Evolutionary conservation across 2,888 invertebrate species (phyloP).

Genomic region (Alloscopus bannaensis): DNA sequence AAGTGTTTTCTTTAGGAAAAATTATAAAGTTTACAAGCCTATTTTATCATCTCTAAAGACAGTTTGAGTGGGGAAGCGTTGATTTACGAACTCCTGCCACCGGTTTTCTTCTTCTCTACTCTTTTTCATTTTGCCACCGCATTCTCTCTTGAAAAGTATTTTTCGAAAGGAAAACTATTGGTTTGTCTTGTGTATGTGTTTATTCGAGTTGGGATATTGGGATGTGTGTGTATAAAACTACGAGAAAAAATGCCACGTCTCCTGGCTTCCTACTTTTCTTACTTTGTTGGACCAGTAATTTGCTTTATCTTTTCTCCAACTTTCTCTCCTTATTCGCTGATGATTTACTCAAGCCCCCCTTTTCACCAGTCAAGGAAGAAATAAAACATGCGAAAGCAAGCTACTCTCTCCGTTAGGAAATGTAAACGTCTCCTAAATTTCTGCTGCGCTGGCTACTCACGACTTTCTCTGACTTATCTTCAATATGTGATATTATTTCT

Average conservation of each 20-base stretch:
- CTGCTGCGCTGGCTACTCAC: constrained; percentile 56
- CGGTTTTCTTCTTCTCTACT: no score
- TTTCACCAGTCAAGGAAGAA: constrained; percentile 50
- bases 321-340: constrained; percentile 35
- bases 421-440: constrained; percentile 58
- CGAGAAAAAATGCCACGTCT: not conserved
- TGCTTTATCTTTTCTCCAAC: constrained; percentile 63
- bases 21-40: constrained; percentile 53
- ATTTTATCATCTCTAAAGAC: constrained; percentile 61
- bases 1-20: constrained; percentile 35
- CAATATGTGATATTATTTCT: constrained; percentile 56
- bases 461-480: constrained; percentile 65
- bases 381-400: constrained; percentile 53
- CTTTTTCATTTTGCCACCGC: no score
- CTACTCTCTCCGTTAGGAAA: no score
- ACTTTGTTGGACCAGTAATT: constrained; percentile 38
- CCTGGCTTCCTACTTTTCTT: not conserved
- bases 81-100: constrained; percentile 49
- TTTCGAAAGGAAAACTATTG: constrained; percentile 18
- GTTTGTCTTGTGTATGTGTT: constrained; percentile 41
- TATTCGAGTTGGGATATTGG: no score
- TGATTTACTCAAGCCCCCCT: constrained; percentile 59
- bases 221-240: not conserved
- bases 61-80: constrained; percentile 53
- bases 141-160: constrained; percentile 11